Base-by-base conservation (phyloP, 2,797 vertebrate genomes). In the Chromobotia macracanthus region DNA sequence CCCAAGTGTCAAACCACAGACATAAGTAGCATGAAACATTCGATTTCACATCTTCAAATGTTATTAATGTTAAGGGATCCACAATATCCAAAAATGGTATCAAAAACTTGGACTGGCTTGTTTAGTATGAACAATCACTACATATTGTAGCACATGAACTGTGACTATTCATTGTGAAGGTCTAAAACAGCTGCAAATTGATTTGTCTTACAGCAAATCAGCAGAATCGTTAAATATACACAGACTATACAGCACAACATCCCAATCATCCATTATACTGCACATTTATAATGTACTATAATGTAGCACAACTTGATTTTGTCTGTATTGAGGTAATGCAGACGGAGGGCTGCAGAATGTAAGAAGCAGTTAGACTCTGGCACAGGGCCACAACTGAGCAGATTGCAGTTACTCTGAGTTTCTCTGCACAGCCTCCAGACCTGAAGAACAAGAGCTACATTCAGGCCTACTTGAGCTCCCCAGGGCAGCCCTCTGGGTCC, bases 371-470 rank as follows among this genome's bases (percentile, higher is more conserved):
- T 64, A 31, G 69, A 72, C 31, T 28, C 60, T 72, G 58, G 68
- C 77, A 44, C 48, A 72, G 53, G 50, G 60, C 68, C 77, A 72
- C 48, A 71, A 12, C 9, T 28, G 48, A 72, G 48, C 58, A 64
- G 48, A 79, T 69, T 44, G 35, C 23, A 64, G 61, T 31, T 79
- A 60, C 77, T 79, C 60, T 72, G 77, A 72, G 77, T 69, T 8
- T 28, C 31, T 79, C 68, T 23, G 51, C 12, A 12, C 46, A 79
- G 46, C 46, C 77, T 79, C 48, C 68, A 66, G 73, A 66, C 61
- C 53, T 56, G 13, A 75, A 67, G 61, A 82, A 78, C 80, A 82
- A 82, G 63, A 78, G 69, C 70, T 46, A 18, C 55, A 74, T 82
- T 78, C 63, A 82, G 75, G 21, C 75, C 44, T 31, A 12, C 77